Base-by-base conservation (phyloP, 2,113 vertebrate genomes). In the Colinus virginianus region DNA sequence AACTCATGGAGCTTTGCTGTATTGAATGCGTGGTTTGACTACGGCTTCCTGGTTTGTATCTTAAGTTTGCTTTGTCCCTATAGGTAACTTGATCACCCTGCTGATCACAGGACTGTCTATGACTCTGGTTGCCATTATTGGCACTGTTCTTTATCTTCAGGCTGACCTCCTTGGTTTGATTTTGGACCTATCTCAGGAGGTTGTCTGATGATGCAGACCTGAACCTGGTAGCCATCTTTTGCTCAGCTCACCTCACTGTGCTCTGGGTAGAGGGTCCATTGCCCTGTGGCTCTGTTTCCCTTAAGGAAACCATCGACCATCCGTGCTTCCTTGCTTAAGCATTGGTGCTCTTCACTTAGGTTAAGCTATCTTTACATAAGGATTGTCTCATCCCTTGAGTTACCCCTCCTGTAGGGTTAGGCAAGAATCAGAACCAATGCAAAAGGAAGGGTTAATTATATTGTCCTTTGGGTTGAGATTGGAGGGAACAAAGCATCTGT, bases 281-380 rank as follows among this genome's bases (percentile, higher is more conserved):
- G 53, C 15, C 12, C 7, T 8, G 26, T 7, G 45, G 36, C 18
- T 43, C 30, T 0, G 0, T 55, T 40, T 26, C 3, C 25, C 30
- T 61, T 36, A 43, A 16, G 19, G 36, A 84, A 8, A 10, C 25
- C 9, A 22, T 34, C 6, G 71, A 32, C 18, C 26, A 46, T 81
- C 6, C 2, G 55, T 20, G 40, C 58, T 84, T 78, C 21, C 51
- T 75, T 45, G n/a, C 77, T 78, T 32, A 70, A 72, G 25, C 13
- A 9, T 8, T 61, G 18, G 56, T 75, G 40, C 38, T 87, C 58
- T 28, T 84, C 25, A 4, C 8, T 36, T 62, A 56, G 5, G 74
- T 74, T 70, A 66, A 88, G 7, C 19, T 40, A 2, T 40, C 11
- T 61, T 26, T 71, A n/a, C 58, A 55, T 28, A 36, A 63, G 36